Conservation (phyloP, 2,113 vertebrate species). For the Orycteropus afer region DNA sequence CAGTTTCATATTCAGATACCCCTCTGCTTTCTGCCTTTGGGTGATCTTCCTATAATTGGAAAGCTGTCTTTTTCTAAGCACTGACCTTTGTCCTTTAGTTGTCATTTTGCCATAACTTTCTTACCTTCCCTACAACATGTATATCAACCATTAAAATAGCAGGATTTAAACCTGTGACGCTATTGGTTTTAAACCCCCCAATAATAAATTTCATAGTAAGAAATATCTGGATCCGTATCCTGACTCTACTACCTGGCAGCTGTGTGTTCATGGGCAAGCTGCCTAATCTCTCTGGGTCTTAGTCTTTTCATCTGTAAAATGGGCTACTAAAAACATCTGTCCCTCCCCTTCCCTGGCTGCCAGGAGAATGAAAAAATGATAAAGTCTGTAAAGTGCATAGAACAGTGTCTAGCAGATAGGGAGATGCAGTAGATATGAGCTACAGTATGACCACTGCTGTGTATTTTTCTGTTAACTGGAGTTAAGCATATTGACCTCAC, state of each 20-base stretch:
- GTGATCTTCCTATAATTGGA: background rate
- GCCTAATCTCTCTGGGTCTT: conserved; percentile 24
- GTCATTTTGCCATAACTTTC: too few relatives aligned
- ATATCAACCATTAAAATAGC: background rate
- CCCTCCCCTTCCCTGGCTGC: fast-evolving
- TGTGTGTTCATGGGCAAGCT: background rate
- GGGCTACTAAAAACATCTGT: background rate
- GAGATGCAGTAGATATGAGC: background rate
- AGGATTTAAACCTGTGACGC: background rate
- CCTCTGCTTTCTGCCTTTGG: background rate
- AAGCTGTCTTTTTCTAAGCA: conserved; percentile 25
- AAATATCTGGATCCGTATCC: background rate
- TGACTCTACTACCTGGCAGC: background rate
- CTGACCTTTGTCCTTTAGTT: background rate
- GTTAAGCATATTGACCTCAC: background rate
- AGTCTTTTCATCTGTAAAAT: conserved; percentile 12
- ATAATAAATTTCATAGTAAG: background rate
- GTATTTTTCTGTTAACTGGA: background rate
- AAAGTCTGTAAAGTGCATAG: background rate
- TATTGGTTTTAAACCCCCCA: background rate
- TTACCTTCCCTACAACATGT: background rate
- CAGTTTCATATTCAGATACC: background rate
- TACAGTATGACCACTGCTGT: background rate
- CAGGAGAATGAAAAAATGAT: background rate
- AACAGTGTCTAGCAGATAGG: background rate